Evolutionary conservation across 2,888 invertebrate genomes (phyloP), one percentile per base, ranked within the genome.

Genomic region (Melinaea marsaeus): DNA sequence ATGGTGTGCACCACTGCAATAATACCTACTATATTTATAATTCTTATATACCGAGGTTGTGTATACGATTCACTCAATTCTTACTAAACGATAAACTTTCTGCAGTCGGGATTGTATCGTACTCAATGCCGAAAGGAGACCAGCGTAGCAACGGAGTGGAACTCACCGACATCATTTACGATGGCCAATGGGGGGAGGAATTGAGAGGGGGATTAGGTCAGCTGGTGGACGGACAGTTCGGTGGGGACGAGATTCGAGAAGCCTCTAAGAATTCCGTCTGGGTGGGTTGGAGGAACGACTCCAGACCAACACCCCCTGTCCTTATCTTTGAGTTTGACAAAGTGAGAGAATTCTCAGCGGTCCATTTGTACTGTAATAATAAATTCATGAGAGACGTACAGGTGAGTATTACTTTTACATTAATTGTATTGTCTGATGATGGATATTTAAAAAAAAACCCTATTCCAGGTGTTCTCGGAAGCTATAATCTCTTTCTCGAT

Each of bases 221-320:
- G 80, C 91, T 98, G 71, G 95, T 95, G 11, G 97, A 97, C 80
- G 97, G 97, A 13, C 92, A 93, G 74, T 93, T 93, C 69, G 97
- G 96, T 0, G 94, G 95, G 1, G 95, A 95, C 71, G 90, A 90
- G 73, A 89, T 90, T 93, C 83, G 94, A 84, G 88, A 90, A 68
- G 90, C 90, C 11, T 92, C 93, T 34, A 95, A 83, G 70, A 79
- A 74, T 62, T 84, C 95, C 75, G 95, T 96, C 59, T 98, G 97
- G 98, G 94, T 98, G 42, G 98, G 97, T 0, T 98, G 98, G 98
- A 92, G 94, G 76, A 96, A 96, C 82, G 95, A 96, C 79, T 93
- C 94, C 2, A 72, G 78, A 6, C 88, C 94, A 3, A 87, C 90
- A 42, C 93, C 94, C 0, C 92, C 95, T 0, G 93, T 94, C 73